Base-by-base conservation (phyloP, 1,140 invertebrate species). In the Heliconius nattereri region DNA sequence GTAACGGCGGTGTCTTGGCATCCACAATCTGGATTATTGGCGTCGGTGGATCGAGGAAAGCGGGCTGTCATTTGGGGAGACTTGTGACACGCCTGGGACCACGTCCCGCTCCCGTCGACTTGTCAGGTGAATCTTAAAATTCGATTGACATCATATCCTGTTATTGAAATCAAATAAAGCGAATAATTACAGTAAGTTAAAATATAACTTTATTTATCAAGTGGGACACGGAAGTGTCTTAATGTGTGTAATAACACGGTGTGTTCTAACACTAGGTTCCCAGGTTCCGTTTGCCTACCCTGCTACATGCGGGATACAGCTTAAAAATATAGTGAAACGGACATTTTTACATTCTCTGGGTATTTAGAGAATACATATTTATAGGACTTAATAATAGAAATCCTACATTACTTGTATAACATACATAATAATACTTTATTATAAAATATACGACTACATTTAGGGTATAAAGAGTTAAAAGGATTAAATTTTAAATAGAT, bases 1-100 rank as follows among this genome's bases (percentile, higher is more conserved):
- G 97, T 99, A 73, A 97, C 97, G 77, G 98, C 98, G 23, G 98
- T 98, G 81, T 96, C 97, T 13, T 99, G 98, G 98, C 97, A 98
- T 93, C 98, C 98, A 3, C 97, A 97, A 88, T 98, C 97, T 29
- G 97, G 96, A 71, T 96, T 96, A 75, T 94, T 99, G 66, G 96
- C 98, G n/a, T 98, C 97, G 76, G 98, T 98, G 84, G 98, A 99
- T 90, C 96, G 97, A 84, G 96, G 96, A 80, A 98, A 98, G 91
- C 97, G 97, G 83, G 97, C 97, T 52, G 95, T 98, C 72, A 95
- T 99, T 75, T 99, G 98, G 98, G 96, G 96, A n/a, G 96, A 97
- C 84, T 92, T 94, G 92, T 94, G 93, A 94, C 91, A 93, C 75
- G 88, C 88, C 73, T 87, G 86, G 90, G 85, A 90, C 78, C 83